Conservation (phyloP, 2,797 vertebrate genomes). For the Anolis apletophallus region DNA sequence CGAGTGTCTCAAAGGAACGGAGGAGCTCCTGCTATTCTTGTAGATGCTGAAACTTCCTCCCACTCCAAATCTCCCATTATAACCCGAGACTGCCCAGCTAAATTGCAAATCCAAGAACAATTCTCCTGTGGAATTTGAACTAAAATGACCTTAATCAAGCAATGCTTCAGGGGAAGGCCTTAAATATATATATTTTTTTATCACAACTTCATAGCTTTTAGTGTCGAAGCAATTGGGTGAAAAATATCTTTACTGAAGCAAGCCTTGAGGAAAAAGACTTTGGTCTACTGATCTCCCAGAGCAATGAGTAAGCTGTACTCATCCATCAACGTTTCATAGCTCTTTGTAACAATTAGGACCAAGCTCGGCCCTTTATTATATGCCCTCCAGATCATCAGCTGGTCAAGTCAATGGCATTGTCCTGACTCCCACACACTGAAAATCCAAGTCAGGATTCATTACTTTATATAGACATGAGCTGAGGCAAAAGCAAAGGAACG, state of each 20-base stretch:
- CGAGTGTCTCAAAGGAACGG: fast-evolving
- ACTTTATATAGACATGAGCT: constrained; percentile 28
- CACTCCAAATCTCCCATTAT: too few species aligned
- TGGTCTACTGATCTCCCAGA: constrained; percentile 22
- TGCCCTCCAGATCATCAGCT: constrained; percentile 28
- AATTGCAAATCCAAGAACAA: constrained; percentile 33
- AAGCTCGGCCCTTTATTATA: constrained; percentile 6
- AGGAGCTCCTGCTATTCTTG: constrained; percentile 4
- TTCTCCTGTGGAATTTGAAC: constrained; percentile 1
- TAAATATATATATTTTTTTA: constrained; percentile 51
- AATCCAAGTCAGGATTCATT: constrained; percentile 9
- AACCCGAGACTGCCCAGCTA: constrained; percentile 3
- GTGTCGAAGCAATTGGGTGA: constrained; percentile 21
- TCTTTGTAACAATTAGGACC: constrained; percentile 37
- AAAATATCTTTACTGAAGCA: constrained; percentile 54
- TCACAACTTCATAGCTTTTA: constrained; percentile 32
- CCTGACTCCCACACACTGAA: constrained; percentile 22
- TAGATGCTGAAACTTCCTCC: neutral
- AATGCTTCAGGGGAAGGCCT: constrained; percentile 21
- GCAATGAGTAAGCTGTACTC: constrained; percentile 10
- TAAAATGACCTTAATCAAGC: constrained; percentile 47
- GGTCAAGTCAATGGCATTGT: neutral
- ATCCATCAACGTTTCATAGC: constrained; percentile 18
- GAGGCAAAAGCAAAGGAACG: constrained; percentile 25
- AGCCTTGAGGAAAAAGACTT: constrained; percentile 30